phyloP scores from a whole-genome alignment of 2,797 vertebrate genomes.

The Coregonus ussuriensis region DNA sequence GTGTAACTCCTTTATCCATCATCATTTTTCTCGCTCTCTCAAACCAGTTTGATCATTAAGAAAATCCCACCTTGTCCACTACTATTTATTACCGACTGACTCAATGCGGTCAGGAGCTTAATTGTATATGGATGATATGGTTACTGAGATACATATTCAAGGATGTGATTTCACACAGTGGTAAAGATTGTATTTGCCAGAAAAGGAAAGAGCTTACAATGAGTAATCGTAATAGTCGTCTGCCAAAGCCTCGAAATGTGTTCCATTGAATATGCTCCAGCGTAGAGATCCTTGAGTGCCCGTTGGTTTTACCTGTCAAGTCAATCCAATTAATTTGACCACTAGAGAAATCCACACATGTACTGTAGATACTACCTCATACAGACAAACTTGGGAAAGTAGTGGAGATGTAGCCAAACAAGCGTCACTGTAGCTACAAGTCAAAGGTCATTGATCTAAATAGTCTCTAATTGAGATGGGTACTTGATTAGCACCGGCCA shows the following conservation, averaged over 20 bases:
- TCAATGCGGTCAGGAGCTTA: slow-evolving; percentile 23
- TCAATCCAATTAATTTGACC: background rate
- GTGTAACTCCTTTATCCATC: background rate
- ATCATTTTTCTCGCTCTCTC: no score
- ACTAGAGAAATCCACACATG: background rate
- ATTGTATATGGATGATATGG: slow-evolving; percentile 47
- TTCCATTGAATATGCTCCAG: background rate
- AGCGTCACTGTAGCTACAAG: background rate
- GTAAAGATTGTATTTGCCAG: slow-evolving; percentile 42
- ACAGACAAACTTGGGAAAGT: background rate
- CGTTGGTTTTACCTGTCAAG: background rate
- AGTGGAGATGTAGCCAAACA: slow-evolving; percentile 11
- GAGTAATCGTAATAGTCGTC: background rate
- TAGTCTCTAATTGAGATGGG: background rate
- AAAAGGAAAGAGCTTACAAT: slow-evolving; percentile 42
- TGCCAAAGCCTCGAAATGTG: slow-evolving; percentile 33
- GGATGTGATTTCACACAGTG: slow-evolving; percentile 59
- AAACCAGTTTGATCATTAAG: background rate
- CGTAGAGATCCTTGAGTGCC: background rate
- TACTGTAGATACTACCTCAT: background rate
- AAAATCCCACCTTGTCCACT: no score
- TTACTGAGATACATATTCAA: slow-evolving; percentile 55
- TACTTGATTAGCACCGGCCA: background rate
- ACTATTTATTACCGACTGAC: background rate
- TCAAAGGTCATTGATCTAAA: background rate